phyloP scores from a whole-genome alignment of 2,113 vertebrate genomes.

The Cynocephalus volans region DNA sequence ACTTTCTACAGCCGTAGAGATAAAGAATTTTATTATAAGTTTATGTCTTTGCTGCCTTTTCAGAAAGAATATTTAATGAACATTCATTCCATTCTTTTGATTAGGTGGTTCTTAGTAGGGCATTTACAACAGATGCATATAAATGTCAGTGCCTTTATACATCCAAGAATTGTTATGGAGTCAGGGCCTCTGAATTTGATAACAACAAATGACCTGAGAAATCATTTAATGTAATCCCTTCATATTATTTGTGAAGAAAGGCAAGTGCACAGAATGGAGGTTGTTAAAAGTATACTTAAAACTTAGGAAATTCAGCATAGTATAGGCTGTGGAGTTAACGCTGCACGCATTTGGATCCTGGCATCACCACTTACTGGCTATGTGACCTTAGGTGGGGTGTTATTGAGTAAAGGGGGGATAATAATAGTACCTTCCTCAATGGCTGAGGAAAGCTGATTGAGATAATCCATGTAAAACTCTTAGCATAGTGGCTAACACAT shows the following conservation, averaged over 20 bases:
- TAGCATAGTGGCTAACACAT: background rate
- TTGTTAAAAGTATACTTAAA: constrained; percentile 39
- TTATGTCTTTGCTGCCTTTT: constrained; percentile 41
- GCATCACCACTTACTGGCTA: background rate
- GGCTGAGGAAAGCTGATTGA: background rate
- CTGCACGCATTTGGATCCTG: background rate
- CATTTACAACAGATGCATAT: background rate
- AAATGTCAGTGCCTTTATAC: constrained; percentile 4
- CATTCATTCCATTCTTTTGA: constrained; percentile 34
- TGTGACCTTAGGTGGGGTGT: background rate
- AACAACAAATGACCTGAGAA: constrained; percentile 23
- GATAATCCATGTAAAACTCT: background rate
- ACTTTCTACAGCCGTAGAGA: background rate
- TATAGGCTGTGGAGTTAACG: background rate
- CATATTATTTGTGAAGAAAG: constrained; percentile 55
- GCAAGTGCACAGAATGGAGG: background rate
- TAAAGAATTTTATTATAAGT: background rate
- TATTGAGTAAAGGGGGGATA: background rate
- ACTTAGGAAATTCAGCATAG: background rate
- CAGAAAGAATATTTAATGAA: background rate
- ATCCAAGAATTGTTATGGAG: background rate
- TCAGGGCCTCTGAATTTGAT: background rate
- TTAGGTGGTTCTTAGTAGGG: background rate
- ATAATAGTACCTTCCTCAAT: background rate
- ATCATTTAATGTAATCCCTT: background rate